Evolutionary conservation across 2,113 vertebrate species (phyloP).

Genomic region (Hydrolagus affinis): DNA sequence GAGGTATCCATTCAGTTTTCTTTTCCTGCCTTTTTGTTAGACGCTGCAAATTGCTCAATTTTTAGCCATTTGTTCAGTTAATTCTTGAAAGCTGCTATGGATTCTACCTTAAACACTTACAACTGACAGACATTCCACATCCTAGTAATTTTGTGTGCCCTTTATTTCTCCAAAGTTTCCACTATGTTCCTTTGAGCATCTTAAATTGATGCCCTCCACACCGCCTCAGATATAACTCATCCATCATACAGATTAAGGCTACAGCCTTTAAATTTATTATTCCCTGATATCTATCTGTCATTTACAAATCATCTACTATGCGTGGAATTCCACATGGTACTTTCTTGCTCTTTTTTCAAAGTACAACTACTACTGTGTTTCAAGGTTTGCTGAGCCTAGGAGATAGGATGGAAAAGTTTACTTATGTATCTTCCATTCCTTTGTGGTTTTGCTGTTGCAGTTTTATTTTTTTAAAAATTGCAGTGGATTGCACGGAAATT

Average conservation of each 20-base stretch:
- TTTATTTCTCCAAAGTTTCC: no score
- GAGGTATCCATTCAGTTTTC: no score
- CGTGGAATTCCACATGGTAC: not conserved
- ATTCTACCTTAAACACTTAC: no score
- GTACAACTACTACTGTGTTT: not conserved
- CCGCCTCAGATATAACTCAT: no score
- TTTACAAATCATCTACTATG: not conserved
- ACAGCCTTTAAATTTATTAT: not conserved
- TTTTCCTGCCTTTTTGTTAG: no score
- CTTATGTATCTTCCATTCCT: not conserved
- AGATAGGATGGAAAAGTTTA: not conserved
- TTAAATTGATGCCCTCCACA: no score
- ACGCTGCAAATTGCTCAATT: no score
- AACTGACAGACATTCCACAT: no score
- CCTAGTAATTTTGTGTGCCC: no score
- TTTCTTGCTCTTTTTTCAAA: not conserved
- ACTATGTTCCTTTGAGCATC: no score
- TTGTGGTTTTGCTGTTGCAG: not conserved
- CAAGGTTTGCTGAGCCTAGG: not conserved
- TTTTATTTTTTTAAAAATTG: not conserved
- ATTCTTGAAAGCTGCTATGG: no score
- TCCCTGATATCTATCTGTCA: not conserved
- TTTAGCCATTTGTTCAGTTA: no score
- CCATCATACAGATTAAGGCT: not conserved
- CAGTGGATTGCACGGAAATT: not conserved